A percentile compares a stretch with the other conserved stretches of the same genome.
Conservation (phyloP, 2,113 vertebrate species). For the Oncorhynchus masou region DNA sequence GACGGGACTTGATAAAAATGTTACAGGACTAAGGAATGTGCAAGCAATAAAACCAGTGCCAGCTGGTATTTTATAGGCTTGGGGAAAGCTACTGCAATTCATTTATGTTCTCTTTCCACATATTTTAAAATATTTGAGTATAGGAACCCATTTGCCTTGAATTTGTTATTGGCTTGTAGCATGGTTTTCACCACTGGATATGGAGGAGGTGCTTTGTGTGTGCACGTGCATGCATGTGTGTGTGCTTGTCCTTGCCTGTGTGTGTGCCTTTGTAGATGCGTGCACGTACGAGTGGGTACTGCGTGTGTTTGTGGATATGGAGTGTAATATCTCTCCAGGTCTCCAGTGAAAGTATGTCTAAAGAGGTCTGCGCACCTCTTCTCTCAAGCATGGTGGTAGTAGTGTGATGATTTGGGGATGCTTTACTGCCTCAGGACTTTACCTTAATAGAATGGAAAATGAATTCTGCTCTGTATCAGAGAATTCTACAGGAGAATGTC, state of each 20-base stretch:
- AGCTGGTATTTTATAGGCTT: not conserved
- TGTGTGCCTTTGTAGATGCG: slow-evolving; percentile 1
- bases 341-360: slow-evolving; percentile 45
- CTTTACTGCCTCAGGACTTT: too few relatives aligned
- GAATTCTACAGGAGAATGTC: too few relatives aligned
- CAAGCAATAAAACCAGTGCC: not conserved
- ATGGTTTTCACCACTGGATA: slow-evolving; percentile 13
- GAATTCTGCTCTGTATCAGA: too few relatives aligned
- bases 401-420: too few relatives aligned
- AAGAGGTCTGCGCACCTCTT: slow-evolving; percentile 58
- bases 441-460: too few relatives aligned
- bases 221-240: not conserved
- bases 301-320: slow-evolving; percentile 31
- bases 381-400: too few relatives aligned
- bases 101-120: not conserved
- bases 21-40: not conserved
- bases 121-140: not conserved
- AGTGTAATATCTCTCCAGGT: slow-evolving; percentile 26
- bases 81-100: not conserved
- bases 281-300: not conserved
- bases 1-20: slow-evolving; percentile 16
- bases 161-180: not conserved
- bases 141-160: not conserved
- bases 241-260: not conserved
- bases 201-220: slow-evolving; percentile 31